Percentiles rank a stretch among this genome's conserved stretches.
These are phyloP conservation scores for Octonoba sinensis DNA, from an alignment of 2,888 invertebrate species.

Conservation along the genomic window DNA sequence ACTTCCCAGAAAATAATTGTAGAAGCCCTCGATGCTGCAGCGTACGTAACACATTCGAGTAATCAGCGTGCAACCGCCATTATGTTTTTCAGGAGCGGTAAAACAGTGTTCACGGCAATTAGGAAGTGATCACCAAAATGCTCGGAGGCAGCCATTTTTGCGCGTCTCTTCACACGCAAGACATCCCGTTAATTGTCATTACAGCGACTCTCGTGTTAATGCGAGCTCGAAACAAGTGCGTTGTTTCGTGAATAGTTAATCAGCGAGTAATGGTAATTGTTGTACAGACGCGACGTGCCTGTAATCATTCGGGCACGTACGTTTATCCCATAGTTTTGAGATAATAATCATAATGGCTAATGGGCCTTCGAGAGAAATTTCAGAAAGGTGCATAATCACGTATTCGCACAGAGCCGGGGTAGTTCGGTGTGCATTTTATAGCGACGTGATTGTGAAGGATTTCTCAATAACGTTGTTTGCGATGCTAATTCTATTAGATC, in stretches of 20 bases:
- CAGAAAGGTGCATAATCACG: slow-evolving; percentile 27
- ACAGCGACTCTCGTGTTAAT: no score
- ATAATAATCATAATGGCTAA: slow-evolving; percentile 58
- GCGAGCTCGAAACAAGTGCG: no score
- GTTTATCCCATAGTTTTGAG: neutral
- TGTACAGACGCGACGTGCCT: slow-evolving; percentile 33
- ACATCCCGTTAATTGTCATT: no score
- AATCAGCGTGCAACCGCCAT: no score
- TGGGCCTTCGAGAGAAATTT: slow-evolving; percentile 23
- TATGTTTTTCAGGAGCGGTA: no score
- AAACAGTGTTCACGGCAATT: no score
- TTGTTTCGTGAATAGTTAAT: slow-evolving; percentile 45
- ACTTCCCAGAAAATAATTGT: no score
- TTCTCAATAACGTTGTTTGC: slow-evolving; percentile 37
- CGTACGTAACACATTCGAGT: no score
- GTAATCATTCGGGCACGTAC: slow-evolving; percentile 18
- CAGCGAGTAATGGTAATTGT: slow-evolving; percentile 52
- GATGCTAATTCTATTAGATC: slow-evolving; percentile 35
- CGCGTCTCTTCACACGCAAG: no score
- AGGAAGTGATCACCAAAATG: no score
- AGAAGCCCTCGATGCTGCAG: no score
- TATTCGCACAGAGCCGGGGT: neutral
- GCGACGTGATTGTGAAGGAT: slow-evolving; percentile 38
- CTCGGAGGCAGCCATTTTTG: no score
- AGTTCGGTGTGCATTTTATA: slow-evolving; percentile 30